Percentiles rank a stretch among this genome's conserved stretches.
Evolutionary conservation across 2,888 invertebrate species (phyloP).

Genomic region (Apamea anceps): DNA sequence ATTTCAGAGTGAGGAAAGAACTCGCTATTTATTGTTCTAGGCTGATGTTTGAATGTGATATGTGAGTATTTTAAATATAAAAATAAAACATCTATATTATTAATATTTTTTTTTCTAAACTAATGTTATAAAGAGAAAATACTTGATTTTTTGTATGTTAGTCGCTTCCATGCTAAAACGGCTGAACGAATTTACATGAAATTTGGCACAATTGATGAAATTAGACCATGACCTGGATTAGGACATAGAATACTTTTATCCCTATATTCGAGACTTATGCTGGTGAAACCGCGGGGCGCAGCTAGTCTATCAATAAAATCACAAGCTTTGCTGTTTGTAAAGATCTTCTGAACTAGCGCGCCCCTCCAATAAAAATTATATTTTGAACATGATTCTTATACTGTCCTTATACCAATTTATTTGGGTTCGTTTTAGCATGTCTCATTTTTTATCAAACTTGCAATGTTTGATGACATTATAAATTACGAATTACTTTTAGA

Average conservation of each 20-base stretch:
- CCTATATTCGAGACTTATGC: neutral
- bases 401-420: neutral
- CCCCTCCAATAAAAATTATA: neutral
- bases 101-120: neutral
- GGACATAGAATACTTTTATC: neutral
- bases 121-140: neutral
- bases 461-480: neutral
- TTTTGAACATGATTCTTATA: neutral
- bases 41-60: slow-evolving; percentile 90
- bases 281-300: no score
- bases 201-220: neutral
- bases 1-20: slow-evolving; percentile 91
- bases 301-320: neutral
- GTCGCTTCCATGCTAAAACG: no score
- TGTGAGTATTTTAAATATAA: slow-evolving; percentile 80
- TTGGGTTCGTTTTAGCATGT: neutral
- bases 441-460: neutral
- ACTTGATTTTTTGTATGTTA: neutral
- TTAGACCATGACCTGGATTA: neutral
- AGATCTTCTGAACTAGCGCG: neutral
- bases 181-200: neutral
- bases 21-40: slow-evolving; percentile 90
- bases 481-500: neutral
- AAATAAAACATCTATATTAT: neutral
- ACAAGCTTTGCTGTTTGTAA: neutral